Base-by-base conservation (phyloP, 2,113 vertebrate species). In the Talpa occidentalis region DNA sequence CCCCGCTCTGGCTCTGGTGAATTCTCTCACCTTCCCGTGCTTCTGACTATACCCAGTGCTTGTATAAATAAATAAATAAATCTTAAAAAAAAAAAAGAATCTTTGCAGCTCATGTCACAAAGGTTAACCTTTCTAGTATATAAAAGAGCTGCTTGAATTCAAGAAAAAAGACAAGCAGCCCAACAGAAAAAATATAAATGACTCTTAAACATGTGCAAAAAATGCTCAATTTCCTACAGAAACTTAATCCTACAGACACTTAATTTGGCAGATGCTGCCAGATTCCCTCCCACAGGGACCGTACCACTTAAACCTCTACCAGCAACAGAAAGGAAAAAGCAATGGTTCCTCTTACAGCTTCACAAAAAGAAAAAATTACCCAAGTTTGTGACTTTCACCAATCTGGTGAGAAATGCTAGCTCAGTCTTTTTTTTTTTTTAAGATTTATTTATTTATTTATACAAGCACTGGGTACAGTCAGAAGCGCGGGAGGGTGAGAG, bases 101-200 rank as follows among this genome's bases (percentile, higher is more conserved):
- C 47, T 84, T 47, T 92, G 69, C 56, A 47, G 76, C 54, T 94
- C 67, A n/a, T 32, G 56, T 49, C 37, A 78, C 52, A 80, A 85
- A 88, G 4, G 12, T 73, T 84, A 73, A 35, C 35, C 54, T n/a
- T 89, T 62, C 80, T 81, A 66, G 32, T n/a, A 62, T 7, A 91
- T 17, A 60, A 6, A 76, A 88, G 47, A 66, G 28, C 15, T 72
- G 66, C 22, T 47, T 62, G 56, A 82, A 78, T 14, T 93, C 26
- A 96, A 86, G 52, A 52, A 84, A 88, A 80, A 89, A 81, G 30
- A 83, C n/a, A 22, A 21, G 73, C 3, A 69, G 56, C 21, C 21
- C 59, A 69, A 37, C 35, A 77, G n/a, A 47, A 94, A 91, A 85
- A 93, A 64, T 56, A 81, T 9, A 70, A 66, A 90, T 14, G 42